Evolutionary conservation across 2,113 vertebrate species (phyloP).

Genomic region (Casuarius casuarius): DNA sequence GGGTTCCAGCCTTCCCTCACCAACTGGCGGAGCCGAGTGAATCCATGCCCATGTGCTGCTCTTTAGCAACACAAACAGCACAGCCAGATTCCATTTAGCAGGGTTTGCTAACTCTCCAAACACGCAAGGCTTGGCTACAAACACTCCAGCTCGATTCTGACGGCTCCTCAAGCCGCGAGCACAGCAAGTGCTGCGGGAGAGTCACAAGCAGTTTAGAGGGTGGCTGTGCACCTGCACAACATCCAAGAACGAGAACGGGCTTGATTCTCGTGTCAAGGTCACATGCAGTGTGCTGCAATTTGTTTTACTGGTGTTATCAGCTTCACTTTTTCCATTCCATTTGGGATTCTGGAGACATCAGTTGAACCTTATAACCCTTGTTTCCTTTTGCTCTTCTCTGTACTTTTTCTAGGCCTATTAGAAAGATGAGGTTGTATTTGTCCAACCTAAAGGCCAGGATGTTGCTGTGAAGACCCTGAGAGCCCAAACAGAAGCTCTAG

Average conservation of each 20-base stretch:
- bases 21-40: neutral
- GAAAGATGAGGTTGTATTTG: neutral
- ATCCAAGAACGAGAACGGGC: neutral
- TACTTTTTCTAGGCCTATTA: neutral
- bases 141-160: fast-evolving
- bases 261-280: neutral
- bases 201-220: neutral
- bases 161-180: fast-evolving
- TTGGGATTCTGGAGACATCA: neutral
- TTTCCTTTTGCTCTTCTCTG: neutral
- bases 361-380: fast-evolving
- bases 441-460: neutral
- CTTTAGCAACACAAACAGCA: constrained; percentile 60
- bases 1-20: constrained; percentile 41
- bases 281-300: neutral
- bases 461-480: neutral
- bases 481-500: fast-evolving
- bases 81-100: constrained; percentile 35
- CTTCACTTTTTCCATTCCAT: neutral
- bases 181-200: fast-evolving
- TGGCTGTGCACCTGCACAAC: neutral
- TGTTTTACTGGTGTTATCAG: fast-evolving
- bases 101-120: constrained; percentile 41
- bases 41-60: constrained; percentile 48
- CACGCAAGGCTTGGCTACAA: neutral